Conservation (phyloP, 2,888 invertebrate genomes). For the Polyommatus iphigenia region DNA sequence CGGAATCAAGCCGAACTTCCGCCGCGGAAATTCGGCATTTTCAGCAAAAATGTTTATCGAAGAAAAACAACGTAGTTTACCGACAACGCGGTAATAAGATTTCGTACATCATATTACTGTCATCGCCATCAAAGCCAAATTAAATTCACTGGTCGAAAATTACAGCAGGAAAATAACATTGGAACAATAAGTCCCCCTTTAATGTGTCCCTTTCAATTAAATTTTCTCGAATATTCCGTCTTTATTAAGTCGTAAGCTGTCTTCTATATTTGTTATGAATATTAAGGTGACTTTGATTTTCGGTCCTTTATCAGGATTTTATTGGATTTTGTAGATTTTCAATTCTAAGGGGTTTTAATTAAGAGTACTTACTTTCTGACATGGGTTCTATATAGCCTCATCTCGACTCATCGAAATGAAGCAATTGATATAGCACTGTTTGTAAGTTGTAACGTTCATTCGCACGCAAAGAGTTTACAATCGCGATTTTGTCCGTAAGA, state of each 20-base stretch:
- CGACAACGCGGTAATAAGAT: constrained; percentile 53
- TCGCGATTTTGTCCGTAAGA: too few relatives aligned
- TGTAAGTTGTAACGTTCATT: too few relatives aligned
- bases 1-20: too few relatives aligned
- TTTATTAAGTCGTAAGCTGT: constrained; percentile 19
- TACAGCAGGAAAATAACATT: constrained; percentile 30
- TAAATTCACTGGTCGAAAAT: constrained; percentile 46
- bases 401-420: too few relatives aligned
- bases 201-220: constrained; percentile 30
- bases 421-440: too few relatives aligned
- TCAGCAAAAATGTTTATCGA: constrained; percentile 43
- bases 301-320: background rate
- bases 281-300: constrained; percentile 6
- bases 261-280: constrained; percentile 10
- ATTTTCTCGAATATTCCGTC: constrained; percentile 9
- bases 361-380: too few relatives aligned
- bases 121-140: constrained; percentile 50
- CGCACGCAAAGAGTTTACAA: too few relatives aligned
- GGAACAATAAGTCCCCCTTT: constrained; percentile 31
- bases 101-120: constrained; percentile 59
- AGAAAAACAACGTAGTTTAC: constrained; percentile 50
- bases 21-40: too few relatives aligned
- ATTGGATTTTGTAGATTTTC: too few relatives aligned
- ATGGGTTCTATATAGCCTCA: too few relatives aligned
- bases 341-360: too few relatives aligned